Evolutionary conservation across 1,140 invertebrate genomes (phyloP).

Genomic region (Orius insidiosus): DNA sequence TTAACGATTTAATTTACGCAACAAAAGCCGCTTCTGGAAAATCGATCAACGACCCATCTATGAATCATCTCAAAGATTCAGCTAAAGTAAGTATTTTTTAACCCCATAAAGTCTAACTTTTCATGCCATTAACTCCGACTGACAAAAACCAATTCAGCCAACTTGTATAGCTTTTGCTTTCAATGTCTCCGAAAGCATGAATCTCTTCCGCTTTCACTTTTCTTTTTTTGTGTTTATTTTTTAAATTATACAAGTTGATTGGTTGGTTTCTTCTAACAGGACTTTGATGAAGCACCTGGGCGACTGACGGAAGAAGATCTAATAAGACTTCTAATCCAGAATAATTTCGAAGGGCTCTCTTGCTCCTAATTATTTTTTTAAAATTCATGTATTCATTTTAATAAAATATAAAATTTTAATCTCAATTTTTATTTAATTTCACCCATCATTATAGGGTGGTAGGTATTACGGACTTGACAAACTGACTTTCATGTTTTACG

Average conservation of each 20-base stretch:
- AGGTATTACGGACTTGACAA: slow-evolving; percentile 2
- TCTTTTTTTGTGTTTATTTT: neutral
- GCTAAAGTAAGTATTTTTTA: slow-evolving; percentile 62
- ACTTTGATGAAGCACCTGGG: slow-evolving; percentile 11
- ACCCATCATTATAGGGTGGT: neutral
- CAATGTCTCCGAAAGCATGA: slow-evolving; percentile 3
- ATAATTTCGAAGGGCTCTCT: neutral
- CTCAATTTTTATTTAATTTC: neutral
- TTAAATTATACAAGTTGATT: slow-evolving; percentile 10
- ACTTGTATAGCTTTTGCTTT: slow-evolving; percentile 2
- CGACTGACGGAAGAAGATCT: slow-evolving; percentile 16
- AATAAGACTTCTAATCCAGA: slow-evolving; percentile 16
- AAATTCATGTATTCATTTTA: neutral
- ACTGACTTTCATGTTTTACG: slow-evolving; percentile 3
- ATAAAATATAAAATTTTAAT: neutral
- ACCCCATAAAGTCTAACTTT: neutral
- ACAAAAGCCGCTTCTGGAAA: slow-evolving; percentile 95
- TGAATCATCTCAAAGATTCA: slow-evolving; percentile 90
- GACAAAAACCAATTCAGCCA: too few relatives aligned
- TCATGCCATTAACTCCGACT: slow-evolving; percentile 2
- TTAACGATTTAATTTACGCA: slow-evolving; percentile 89
- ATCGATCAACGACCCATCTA: slow-evolving; percentile 82
- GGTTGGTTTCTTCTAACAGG: slow-evolving; percentile 18
- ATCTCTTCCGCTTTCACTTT: neutral
- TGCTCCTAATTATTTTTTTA: neutral